A percentile compares a stretch with the other conserved stretches of the same genome.
phyloP scores from a whole-genome alignment of 2,113 vertebrate genomes.

The Anthoscopus minutus region DNA sequence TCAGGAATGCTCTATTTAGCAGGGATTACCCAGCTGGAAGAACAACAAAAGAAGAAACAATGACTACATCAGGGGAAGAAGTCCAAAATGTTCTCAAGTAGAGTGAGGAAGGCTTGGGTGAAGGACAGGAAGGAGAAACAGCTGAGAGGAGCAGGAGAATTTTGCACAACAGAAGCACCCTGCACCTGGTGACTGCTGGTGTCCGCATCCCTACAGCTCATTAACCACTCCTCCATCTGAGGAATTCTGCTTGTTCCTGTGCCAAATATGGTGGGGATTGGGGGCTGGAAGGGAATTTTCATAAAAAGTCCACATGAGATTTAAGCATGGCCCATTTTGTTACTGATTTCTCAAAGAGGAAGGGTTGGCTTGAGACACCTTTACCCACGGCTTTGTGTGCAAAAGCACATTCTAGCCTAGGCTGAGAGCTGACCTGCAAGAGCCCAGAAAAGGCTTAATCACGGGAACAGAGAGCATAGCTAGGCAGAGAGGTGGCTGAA shows the following conservation, averaged over 20 bases:
- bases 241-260: neutral
- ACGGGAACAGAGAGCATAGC: neutral
- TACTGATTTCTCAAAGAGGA: neutral
- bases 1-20: neutral
- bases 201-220: neutral
- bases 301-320: neutral
- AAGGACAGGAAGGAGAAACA: neutral
- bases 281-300: neutral
- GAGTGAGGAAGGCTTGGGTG: fast-evolving
- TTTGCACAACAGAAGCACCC: fast-evolving
- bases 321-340: fast-evolving
- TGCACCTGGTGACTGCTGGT: neutral
- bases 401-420: neutral
- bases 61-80: neutral
- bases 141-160: neutral
- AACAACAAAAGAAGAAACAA: neutral
- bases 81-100: neutral
- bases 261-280: neutral
- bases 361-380: neutral
- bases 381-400: fast-evolving
- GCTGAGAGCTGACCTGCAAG: neutral
- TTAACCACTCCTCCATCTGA: neutral
- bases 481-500: neutral
- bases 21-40: neutral
- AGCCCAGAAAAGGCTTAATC: neutral